Base-by-base conservation (phyloP, 2,888 invertebrate species). In the Pyrgus malvae region DNA sequence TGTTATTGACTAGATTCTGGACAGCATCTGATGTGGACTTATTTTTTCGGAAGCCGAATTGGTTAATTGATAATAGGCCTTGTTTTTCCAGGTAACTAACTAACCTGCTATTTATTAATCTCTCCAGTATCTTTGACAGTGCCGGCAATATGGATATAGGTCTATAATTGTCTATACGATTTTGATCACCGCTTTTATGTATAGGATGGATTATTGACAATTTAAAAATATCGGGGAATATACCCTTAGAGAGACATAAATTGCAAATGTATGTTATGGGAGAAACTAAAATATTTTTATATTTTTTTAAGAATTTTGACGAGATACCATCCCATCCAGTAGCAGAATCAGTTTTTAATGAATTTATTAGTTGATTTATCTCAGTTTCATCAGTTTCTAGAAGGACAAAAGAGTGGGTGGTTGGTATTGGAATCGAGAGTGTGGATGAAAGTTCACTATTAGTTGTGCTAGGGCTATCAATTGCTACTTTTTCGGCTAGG, bases 221-320 rank as follows among this genome's bases (percentile, higher is more conserved):
- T 29, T 44, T 44, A 17, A 44, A 44, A 4, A 17, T n/a, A 0
- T 44, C 44, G 17, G 29, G 41, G 25, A 41, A 41, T 9, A 41
- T 14, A 14, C 41, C 41, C 2, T 11, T 8, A 7, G 1, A 14
- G 4, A 44, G 11, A 17, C 17, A 29, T 1, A 44, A 12, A 3
- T 40, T 40, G 7, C 23, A 40, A 7, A 44, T 16, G 12, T 23
- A 23, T 11, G 40, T 40, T 4, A 40, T 6, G 2, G 40, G 40
- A 12, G 11, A 1, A n/a, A 17, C 44, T 2, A 44, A n/a, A 19
- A 29, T 9, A 17, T 17, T 44, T 29, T 44, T 44, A 29, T 9
- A 16, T 3, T 16, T 9, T 21, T 44, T 44, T 2, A 44, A 23
- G 3, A 44, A 29, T 2, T 7, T 29, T 0, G 44, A 4, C n/a